Percentiles rank a stretch among this genome's conserved stretches.
Conservation (phyloP, 2,113 vertebrate genomes). For the Bos javanicus region DNA sequence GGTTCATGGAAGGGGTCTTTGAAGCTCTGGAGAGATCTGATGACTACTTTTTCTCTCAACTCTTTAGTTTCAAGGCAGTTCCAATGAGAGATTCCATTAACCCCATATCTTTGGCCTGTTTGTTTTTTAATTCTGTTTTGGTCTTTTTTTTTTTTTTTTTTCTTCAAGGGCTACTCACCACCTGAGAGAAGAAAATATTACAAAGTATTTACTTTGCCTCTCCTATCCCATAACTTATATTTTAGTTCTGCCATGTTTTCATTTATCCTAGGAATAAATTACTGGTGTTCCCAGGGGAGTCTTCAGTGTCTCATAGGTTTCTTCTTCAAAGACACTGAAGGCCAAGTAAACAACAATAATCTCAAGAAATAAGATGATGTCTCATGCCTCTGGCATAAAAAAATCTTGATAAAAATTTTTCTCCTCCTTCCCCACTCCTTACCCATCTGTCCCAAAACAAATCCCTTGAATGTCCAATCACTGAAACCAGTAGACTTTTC, state of each 20-base stretch:
- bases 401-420: not conserved
- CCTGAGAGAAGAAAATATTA: not conserved
- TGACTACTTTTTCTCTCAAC: not conserved
- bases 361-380: not conserved
- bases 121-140: not conserved
- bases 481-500: not conserved
- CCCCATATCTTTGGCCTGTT: not conserved
- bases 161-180: not conserved
- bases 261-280: not conserved
- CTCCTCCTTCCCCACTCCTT: not conserved
- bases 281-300: not conserved
- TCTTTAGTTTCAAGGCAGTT: not conserved
- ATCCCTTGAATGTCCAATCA: not conserved
- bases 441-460: not conserved
- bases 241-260: not conserved
- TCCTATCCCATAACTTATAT: not conserved
- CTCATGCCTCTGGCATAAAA: not conserved
- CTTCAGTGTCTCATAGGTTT: not conserved
- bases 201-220: not conserved
- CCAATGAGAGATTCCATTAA: not conserved
- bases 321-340: not conserved
- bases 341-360: not conserved
- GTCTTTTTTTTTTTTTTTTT: not conserved
- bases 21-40: not conserved
- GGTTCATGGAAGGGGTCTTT: no score